These are phyloP conservation scores for Sarotherodon lohbergeri DNA, from an alignment of 2,113 vertebrate genomes.

Conservation along the genomic window DNA sequence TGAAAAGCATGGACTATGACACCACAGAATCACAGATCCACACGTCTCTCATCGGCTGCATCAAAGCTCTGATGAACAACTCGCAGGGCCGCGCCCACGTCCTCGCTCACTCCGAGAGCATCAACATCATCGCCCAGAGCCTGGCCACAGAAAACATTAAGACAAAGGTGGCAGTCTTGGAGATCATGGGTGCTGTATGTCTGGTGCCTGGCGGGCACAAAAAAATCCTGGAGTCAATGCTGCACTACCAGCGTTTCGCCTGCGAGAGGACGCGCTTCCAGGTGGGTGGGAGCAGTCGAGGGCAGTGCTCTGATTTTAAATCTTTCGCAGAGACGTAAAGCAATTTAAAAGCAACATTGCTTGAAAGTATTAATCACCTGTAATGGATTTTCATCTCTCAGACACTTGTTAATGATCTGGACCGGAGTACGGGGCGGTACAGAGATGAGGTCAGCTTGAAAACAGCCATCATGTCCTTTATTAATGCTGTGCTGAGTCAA, in stretches of 20 bases:
- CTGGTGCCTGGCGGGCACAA: constrained; percentile 96
- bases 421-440: constrained; percentile 92
- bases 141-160: constrained; percentile 96
- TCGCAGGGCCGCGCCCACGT: constrained; percentile 95
- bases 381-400: constrained; percentile 45
- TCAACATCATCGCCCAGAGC: constrained; percentile 97
- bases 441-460: constrained; percentile 97
- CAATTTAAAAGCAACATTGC: neutral
- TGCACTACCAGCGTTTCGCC: constrained; percentile 96
- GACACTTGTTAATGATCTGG: constrained; percentile 95
- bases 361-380: neutral
- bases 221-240: constrained; percentile 95
- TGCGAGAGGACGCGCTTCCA: constrained; percentile 95
- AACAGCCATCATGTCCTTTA: constrained; percentile 99
- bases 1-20: constrained; percentile 99
- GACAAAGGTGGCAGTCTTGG: constrained; percentile 97
- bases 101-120: constrained; percentile 93
- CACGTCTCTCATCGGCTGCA: constrained; percentile 98
- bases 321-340: neutral
- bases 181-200: constrained; percentile 99
- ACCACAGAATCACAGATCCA: constrained; percentile 97
- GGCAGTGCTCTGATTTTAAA: neutral
- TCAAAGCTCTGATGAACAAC: constrained; percentile 99
- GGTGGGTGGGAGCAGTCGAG: constrained; percentile 65
- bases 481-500: constrained; percentile 96